These are phyloP conservation scores for Anguilla megastoma DNA, from an alignment of 2,797 vertebrate species.

Conservation along the genomic window DNA sequence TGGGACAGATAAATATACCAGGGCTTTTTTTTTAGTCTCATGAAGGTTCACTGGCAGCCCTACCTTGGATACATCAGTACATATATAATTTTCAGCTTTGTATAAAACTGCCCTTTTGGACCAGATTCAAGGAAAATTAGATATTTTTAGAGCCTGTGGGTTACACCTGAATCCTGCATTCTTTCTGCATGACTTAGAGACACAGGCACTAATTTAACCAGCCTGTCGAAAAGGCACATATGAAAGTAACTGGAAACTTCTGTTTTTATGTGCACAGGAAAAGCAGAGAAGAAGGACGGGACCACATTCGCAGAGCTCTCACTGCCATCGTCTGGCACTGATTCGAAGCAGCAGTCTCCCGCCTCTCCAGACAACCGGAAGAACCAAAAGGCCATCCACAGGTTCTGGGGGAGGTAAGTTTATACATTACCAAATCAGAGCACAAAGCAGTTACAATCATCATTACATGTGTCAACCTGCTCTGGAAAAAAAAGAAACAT, in stretches of 20 bases:
- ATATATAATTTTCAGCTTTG: not conserved
- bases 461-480: not conserved
- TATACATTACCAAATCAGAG: not conserved
- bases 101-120: not conserved
- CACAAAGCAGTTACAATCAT: not conserved
- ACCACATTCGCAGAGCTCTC: conserved; percentile 73
- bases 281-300: conserved; percentile 74
- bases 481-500: not conserved
- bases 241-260: not conserved
- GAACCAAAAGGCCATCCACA: conserved; percentile 91
- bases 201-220: not conserved
- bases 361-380: conserved; percentile 85
- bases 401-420: conserved; percentile 97
- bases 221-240: not conserved
- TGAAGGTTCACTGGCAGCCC: conserved; percentile 17
- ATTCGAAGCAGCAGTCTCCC: conserved; percentile 77
- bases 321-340: conserved; percentile 73
- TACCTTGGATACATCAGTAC: not conserved
- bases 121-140: conserved; percentile 31
- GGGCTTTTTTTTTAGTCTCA: conserved; percentile 35
- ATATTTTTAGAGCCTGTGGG: conserved; percentile 34
- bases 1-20: not conserved
- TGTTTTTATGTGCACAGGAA: conserved; percentile 66
- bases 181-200: conserved; percentile 2
- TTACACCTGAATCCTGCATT: conserved; percentile 8